Percentiles rank a stretch among this genome's conserved stretches.
Evolutionary conservation across 2,888 invertebrate species (phyloP).

Genomic region (Chaetoderma sp.): DNA sequence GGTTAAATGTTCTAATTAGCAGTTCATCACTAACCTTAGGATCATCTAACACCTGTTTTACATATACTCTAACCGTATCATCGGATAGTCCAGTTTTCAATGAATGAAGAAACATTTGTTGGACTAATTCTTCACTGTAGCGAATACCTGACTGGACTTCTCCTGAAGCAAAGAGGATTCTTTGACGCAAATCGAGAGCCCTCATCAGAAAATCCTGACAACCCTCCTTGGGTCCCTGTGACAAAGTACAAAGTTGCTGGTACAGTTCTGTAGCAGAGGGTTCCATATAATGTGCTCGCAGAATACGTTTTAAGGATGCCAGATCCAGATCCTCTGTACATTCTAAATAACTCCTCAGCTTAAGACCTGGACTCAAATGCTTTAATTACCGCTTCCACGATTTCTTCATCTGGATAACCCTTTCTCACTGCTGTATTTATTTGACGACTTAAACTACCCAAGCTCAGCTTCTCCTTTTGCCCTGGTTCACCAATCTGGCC

Average conservation of each 20-base stretch:
- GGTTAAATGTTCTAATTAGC: slow-evolving; percentile 4
- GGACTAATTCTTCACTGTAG: slow-evolving; percentile 9
- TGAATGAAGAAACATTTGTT: slow-evolving; percentile 2
- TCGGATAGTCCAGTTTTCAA: slow-evolving; percentile 5
- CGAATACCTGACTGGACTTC: slow-evolving; percentile 7
- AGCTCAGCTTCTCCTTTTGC: neutral
- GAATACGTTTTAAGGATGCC: neutral
- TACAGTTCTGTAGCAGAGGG: slow-evolving; percentile 20
- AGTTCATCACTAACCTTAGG: slow-evolving; percentile 1
- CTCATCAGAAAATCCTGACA: slow-evolving; percentile 13
- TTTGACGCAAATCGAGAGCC: slow-evolving; percentile 12
- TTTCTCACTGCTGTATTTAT: neutral
- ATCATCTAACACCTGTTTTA: slow-evolving; percentile 3
- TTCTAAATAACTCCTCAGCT: slow-evolving; percentile 9
- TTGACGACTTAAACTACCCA: neutral
- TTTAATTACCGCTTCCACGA: neutral
- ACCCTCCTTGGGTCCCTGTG: slow-evolving; percentile 7
- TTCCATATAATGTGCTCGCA: slow-evolving; percentile 15
- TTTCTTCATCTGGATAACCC: neutral
- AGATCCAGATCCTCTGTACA: neutral
- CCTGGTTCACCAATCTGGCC: neutral
- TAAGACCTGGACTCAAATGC: neutral
- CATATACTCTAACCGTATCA: slow-evolving; percentile 4
- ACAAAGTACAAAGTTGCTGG: slow-evolving; percentile 9
- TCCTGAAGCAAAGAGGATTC: slow-evolving; percentile 2